A percentile compares a stretch with the other conserved stretches of the same genome.
phyloP scores from a whole-genome alignment of 2,113 vertebrate genomes.

The Origma solitaria region DNA sequence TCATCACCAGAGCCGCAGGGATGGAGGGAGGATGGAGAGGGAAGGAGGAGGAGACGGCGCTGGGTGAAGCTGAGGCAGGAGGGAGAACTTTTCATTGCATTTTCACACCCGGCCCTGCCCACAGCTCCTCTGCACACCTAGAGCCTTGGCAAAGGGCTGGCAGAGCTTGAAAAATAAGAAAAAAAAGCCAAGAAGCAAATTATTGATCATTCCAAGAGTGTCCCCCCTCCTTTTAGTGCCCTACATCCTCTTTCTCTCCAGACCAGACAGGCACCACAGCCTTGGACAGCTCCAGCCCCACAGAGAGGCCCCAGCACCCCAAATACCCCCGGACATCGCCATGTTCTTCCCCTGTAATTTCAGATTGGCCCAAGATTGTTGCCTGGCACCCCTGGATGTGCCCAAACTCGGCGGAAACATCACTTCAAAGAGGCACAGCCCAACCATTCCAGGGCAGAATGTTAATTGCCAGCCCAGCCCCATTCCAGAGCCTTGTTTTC shows the following conservation, averaged over 20 bases:
- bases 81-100: background rate
- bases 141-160: background rate
- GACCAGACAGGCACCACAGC: background rate
- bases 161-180: background rate
- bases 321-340: rapidly evolving
- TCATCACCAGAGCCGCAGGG: background rate
- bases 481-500: background rate
- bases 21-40: background rate
- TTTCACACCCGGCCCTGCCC: background rate
- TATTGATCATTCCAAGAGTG: background rate
- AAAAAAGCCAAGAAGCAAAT: background rate
- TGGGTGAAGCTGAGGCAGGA: background rate
- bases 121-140: background rate
- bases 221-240: too few relatives aligned
- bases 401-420: background rate
- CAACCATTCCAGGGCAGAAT: background rate
- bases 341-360: rapidly evolving
- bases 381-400: background rate
- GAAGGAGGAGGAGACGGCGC: background rate
- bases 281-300: background rate
- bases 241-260: background rate
- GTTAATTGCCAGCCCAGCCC: background rate
- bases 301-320: background rate
- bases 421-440: background rate
- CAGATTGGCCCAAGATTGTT: background rate